Percentiles rank a stretch among this genome's conserved stretches.
Evolutionary conservation across 2,113 vertebrate genomes (phyloP).

Genomic region (Phaethornis superciliosus): DNA sequence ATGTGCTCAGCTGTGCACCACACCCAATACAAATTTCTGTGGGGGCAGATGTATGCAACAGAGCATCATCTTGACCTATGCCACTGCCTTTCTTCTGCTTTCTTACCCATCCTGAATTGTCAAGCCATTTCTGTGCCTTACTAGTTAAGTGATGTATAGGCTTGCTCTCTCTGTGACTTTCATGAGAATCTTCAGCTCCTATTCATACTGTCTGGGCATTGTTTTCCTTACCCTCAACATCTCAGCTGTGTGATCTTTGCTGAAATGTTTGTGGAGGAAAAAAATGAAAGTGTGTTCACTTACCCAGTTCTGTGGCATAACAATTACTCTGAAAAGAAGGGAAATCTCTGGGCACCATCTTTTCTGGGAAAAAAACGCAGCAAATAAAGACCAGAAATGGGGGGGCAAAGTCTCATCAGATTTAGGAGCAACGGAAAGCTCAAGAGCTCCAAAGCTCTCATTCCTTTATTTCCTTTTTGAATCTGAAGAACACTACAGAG

Average conservation of each 20-base stretch:
- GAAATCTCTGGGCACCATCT: not conserved
- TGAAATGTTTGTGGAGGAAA: not conserved
- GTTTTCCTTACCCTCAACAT: not conserved
- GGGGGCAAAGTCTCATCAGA: not conserved
- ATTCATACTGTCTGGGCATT: not conserved
- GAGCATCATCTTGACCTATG: not conserved
- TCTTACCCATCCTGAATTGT: not conserved
- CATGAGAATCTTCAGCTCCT: not conserved
- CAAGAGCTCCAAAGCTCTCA: not conserved
- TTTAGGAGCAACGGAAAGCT: not conserved
- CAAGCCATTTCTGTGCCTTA: not conserved
- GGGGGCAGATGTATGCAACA: not conserved
- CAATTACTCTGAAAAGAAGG: not conserved
- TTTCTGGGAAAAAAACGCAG: not conserved
- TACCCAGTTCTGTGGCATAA: not conserved
- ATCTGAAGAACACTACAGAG: not conserved
- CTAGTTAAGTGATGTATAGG: not conserved
- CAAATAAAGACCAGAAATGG: not conserved
- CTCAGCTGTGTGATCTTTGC: not conserved
- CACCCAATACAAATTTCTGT: not conserved
- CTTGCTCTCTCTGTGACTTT: not conserved
- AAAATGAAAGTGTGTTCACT: not conserved
- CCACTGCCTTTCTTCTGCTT: not conserved
- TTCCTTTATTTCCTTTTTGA: not conserved
- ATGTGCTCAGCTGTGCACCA: not conserved